phyloP scores from a whole-genome alignment of 2,888 invertebrate species.

The Lypha dubia region DNA sequence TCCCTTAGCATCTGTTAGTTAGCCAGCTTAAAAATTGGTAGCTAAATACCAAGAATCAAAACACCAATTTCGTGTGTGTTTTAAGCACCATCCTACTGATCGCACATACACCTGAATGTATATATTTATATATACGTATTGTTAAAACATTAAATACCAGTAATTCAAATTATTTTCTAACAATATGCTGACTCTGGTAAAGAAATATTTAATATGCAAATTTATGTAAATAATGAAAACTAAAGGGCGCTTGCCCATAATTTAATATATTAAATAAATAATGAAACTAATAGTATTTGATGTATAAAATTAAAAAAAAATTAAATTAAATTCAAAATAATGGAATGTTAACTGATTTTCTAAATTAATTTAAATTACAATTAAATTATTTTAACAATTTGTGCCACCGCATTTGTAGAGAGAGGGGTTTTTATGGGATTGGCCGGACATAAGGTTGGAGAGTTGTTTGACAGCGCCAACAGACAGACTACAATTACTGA shows the following conservation, averaged over 20 bases:
- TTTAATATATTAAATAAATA: slow-evolving; percentile 26
- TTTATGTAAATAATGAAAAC: slow-evolving; percentile 43
- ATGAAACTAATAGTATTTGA: slow-evolving; percentile 1
- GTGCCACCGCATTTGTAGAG: slow-evolving; percentile 17
- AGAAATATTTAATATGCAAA: slow-evolving; percentile 9
- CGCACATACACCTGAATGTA: background rate
- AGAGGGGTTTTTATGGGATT: background rate
- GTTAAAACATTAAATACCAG: slow-evolving; percentile 5
- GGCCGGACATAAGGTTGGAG: slow-evolving; percentile 4
- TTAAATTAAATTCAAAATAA: too few species aligned
- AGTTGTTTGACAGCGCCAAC: background rate
- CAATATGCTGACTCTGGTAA: background rate
- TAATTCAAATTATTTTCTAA: background rate
- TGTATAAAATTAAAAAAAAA: background rate
- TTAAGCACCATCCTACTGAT: too few species aligned
- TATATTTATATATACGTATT: background rate
- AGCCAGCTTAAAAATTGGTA: too few species aligned
- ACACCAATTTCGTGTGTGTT: too few species aligned
- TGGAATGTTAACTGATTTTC: slow-evolving; percentile 7
- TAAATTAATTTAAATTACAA: slow-evolving; percentile 10
- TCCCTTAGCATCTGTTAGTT: too few species aligned
- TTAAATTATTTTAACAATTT: background rate
- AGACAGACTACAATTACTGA: background rate
- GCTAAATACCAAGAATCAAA: too few species aligned
- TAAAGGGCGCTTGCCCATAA: slow-evolving; percentile 20